These are phyloP conservation scores for Cyprinodon variegatus DNA, from an alignment of 2,113 vertebrate genomes.

Conservation along the genomic window DNA sequence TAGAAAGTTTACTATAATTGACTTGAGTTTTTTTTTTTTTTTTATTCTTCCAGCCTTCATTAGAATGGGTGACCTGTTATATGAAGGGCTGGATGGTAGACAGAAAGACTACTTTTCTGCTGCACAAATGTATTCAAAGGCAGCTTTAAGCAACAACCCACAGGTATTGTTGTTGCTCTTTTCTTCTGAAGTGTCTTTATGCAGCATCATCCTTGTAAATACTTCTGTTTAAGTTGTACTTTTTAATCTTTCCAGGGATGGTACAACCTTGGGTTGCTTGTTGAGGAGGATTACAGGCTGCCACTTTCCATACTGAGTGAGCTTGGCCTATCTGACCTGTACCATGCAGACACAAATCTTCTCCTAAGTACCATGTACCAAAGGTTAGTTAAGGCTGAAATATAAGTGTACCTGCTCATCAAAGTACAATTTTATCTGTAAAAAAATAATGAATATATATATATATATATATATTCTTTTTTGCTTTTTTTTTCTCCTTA, in stretches of 20 bases:
- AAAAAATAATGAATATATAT: background rate
- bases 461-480: background rate
- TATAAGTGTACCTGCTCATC: background rate
- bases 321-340: constrained; percentile 72
- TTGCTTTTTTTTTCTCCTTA: background rate
- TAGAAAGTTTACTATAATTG: background rate
- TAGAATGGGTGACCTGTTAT: constrained; percentile 81
- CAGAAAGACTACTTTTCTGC: constrained; percentile 69
- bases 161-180: constrained; percentile 68
- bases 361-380: constrained; percentile 73
- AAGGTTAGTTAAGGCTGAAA: constrained; percentile 56
- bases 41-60: constrained; percentile 71
- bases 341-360: constrained; percentile 56
- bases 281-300: constrained; percentile 74
- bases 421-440: background rate
- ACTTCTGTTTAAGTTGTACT: constrained; percentile 1
- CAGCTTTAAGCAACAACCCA: constrained; percentile 76
- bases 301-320: constrained; percentile 65
- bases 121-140: constrained; percentile 79
- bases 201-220: background rate
- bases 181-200: constrained; percentile 2
- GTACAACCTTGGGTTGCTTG: constrained; percentile 81
- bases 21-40: background rate
- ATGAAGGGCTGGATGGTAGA: constrained; percentile 40
- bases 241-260: constrained; percentile 72